These are phyloP conservation scores for Papilio demoleus DNA, from an alignment of 2,888 invertebrate genomes.

Conservation along the genomic window DNA sequence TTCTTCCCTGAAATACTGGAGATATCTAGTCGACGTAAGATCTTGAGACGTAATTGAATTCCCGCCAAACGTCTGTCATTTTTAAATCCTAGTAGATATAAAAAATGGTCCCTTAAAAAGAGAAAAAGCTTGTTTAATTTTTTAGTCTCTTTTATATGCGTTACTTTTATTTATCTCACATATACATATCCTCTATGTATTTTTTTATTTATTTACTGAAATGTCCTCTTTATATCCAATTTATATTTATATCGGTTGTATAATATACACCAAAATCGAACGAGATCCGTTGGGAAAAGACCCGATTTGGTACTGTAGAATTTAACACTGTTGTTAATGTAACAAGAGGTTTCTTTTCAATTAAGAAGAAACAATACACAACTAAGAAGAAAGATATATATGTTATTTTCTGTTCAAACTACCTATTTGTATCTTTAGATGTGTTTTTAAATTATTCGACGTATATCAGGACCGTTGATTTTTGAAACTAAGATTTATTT, in stretches of 20 bases:
- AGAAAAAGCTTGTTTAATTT: not conserved
- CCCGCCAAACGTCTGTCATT: not conserved
- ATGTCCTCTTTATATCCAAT: not conserved
- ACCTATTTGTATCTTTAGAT: not conserved
- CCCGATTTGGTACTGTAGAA: not conserved
- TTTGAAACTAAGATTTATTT: not conserved
- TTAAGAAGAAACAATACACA: too few species aligned
- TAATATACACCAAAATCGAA: not conserved
- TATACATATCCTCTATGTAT: not conserved
- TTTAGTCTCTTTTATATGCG: not conserved
- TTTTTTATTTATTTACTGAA: not conserved
- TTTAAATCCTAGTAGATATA: not conserved
- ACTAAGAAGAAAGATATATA: slow-evolving; percentile 5
- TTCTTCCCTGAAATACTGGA: not conserved
- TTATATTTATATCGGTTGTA: not conserved
- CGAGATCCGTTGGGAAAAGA: not conserved
- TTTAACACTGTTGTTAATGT: not conserved
- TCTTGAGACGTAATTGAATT: not conserved
- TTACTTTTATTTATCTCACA: not conserved
- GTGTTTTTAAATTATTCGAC: not conserved
- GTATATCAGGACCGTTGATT: not conserved
- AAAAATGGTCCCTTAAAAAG: not conserved
- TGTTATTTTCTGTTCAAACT: not conserved
- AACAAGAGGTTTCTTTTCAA: slow-evolving; percentile 7
- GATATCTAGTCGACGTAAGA: not conserved